Base-by-base conservation (phyloP, 2,888 invertebrate genomes). In the Drosophila putrida region DNA sequence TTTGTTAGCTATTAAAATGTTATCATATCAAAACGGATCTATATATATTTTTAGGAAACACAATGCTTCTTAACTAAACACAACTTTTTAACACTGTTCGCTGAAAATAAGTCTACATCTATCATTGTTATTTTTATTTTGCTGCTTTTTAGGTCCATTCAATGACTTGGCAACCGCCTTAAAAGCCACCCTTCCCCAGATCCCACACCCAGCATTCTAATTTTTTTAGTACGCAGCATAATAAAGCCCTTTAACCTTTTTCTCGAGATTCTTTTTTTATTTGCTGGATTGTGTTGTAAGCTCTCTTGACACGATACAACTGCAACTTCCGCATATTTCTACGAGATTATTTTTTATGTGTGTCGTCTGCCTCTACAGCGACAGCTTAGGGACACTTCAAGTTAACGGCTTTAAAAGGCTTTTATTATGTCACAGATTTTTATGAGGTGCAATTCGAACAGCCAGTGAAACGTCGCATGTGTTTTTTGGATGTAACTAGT, bases 161-260 rank as follows among this genome's bases (percentile, higher is more conserved):
- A 36, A 31, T 11, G 58, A 41, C 59, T 28, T 55, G 59, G 51
- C 75, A 68, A 59, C 47, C 57, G 72, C 43, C 58, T 77, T 80
- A 74, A 80, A 80, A 77, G 71, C 33, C 57, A 44, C 13, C 20
- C 31, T 38, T 6, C 6, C 20, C 49, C 20, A 13, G 13, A 6
- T 28, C 25, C 33, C 57, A 5, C 10, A 39, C 9, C 20, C 35
- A 10, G 15, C 15, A 33, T 10, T 41, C 63, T 63, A 50, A 31
- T 60, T 63, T 20, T 20, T 35, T 36, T 57, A 39, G 27, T 31
- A 41, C 61, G 76, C 74, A 60, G 55, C 73, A 73, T 68, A 71
- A 66, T 72, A 72, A 72, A 81, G 82, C 79, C 81, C 82, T 77
- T 81, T 81, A 81, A 81, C 81, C 82, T 79, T 72, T 81, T 81